Percentiles rank a stretch among this genome's conserved stretches.
phyloP scores from a whole-genome alignment of 2,113 vertebrate species.

The Origma solitaria region DNA sequence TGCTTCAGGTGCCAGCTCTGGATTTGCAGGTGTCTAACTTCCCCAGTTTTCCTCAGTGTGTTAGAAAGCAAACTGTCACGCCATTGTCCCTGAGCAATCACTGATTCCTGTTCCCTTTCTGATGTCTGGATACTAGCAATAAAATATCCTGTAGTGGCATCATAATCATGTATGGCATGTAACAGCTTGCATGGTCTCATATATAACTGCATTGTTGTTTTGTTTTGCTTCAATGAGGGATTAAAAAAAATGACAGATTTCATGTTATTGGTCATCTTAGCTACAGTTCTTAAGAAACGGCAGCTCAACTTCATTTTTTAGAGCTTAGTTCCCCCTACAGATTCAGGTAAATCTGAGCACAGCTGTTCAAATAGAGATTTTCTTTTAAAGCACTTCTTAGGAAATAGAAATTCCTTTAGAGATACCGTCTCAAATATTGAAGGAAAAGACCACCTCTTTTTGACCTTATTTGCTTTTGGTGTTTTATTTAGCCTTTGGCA shows the following conservation, averaged over 20 bases:
- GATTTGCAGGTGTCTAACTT: neutral
- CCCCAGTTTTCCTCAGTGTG: neutral
- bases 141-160: neutral
- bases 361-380: neutral
- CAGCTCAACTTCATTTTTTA: neutral
- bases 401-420: neutral
- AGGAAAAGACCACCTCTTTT: rapidly evolving
- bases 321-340: neutral
- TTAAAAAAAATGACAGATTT: neutral
- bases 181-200: neutral
- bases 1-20: neutral
- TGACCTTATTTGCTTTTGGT: neutral
- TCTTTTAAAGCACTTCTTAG: neutral
- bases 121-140: neutral
- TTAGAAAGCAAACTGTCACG: neutral
- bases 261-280: neutral
- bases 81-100: neutral
- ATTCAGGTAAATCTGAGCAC: neutral
- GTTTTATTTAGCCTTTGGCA: neutral
- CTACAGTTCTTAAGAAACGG: neutral
- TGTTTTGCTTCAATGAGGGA: neutral
- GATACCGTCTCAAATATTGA: neutral
- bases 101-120: neutral
- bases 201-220: neutral
- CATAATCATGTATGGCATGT: rapidly evolving